Evolutionary conservation across 2,888 invertebrate species (phyloP).

Genomic region (Cryptus viduatorius): DNA sequence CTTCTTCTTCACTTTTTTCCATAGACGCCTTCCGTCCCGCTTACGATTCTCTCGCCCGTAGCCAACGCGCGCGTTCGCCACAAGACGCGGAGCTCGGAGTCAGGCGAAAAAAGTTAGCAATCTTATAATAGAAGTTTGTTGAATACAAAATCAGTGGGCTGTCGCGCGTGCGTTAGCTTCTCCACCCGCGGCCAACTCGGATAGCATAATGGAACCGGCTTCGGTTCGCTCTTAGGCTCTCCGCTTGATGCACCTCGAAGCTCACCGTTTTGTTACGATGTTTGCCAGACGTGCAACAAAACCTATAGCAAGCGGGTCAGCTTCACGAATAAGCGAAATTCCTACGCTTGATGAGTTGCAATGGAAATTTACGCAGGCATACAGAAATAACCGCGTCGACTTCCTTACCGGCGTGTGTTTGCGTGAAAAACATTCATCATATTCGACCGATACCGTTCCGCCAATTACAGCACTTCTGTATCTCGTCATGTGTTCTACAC

Average conservation of each 20-base stretch:
- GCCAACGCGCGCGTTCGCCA: conserved; percentile 56
- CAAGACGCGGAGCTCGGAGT: conserved; percentile 59
- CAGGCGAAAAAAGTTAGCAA: conserved; percentile 76
- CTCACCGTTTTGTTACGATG: neutral
- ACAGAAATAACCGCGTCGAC: neutral
- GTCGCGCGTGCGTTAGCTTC: conserved; percentile 64
- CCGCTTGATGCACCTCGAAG: neutral
- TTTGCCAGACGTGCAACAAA: neutral
- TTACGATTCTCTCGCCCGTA: conserved; percentile 63
- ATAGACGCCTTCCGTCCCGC: conserved; percentile 42
- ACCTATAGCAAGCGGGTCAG: neutral
- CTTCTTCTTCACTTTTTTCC: conserved; percentile 28
- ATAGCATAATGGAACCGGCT: conserved; percentile 75
- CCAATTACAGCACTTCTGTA: neutral
- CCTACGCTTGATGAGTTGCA: neutral
- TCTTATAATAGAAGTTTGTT: conserved; percentile 81
- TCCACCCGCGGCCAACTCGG: conserved; percentile 72
- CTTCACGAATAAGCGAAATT: neutral
- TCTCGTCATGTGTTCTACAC: neutral
- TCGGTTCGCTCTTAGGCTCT: conserved; percentile 58
- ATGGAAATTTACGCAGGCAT: neutral
- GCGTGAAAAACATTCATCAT: neutral
- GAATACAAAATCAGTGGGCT: conserved; percentile 80
- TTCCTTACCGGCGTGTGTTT: neutral
- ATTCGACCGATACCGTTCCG: neutral